Conservation (phyloP, 2,113 vertebrate genomes). For the Cryptotis parvus region DNA sequence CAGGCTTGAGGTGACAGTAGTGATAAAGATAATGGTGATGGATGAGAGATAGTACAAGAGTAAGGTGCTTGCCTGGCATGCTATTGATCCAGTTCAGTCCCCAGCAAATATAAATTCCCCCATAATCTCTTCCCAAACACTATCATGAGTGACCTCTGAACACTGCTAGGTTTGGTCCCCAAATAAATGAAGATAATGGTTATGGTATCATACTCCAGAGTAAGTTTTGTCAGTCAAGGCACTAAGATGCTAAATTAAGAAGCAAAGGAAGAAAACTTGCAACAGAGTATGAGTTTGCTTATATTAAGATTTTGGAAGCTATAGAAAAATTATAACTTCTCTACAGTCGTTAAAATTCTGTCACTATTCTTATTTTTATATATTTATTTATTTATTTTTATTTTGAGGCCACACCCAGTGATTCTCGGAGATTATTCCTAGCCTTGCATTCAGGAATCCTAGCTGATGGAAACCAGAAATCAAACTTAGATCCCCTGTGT, state of each 20-base stretch:
- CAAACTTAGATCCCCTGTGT: not conserved
- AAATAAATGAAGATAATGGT: too few species aligned
- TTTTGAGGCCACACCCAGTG: not conserved
- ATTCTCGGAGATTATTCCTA: not conserved
- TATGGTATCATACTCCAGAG: not conserved
- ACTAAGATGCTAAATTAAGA: conserved; percentile 1
- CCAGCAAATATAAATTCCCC: too few species aligned
- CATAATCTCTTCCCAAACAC: too few species aligned
- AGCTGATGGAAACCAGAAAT: not conserved
- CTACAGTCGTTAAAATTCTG: conserved; percentile 1
- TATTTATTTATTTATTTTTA: not conserved
- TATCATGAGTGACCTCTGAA: too few species aligned
- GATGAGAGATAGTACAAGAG: too few species aligned
- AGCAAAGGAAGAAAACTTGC: not conserved
- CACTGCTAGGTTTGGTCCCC: too few species aligned
- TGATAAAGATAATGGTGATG: not conserved
- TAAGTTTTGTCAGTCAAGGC: not conserved
- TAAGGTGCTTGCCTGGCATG: too few species aligned
- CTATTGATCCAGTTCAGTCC: too few species aligned
- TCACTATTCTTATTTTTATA: conserved; percentile 7
- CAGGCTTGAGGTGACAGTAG: not conserved
- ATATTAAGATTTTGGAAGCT: not conserved
- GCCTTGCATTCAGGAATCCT: not conserved
- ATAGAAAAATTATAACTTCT: not conserved
- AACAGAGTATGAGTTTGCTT: conserved; percentile 25